Conservation (phyloP, 2,113 vertebrate genomes). For the Pyxicephalus adspersus region DNA sequence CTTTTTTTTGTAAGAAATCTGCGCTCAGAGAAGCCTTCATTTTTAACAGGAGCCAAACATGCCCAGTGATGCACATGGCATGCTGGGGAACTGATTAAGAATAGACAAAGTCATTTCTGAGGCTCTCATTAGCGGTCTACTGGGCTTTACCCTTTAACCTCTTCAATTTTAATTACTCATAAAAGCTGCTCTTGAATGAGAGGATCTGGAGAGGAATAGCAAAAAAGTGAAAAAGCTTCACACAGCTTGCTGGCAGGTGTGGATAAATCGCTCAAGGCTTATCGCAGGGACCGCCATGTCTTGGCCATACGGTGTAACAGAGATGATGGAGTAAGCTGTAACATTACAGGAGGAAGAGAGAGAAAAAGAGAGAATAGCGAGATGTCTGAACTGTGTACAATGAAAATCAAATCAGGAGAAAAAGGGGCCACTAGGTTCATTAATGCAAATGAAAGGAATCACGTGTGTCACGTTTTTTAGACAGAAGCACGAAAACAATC, state of each 20-base stretch:
- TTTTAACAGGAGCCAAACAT: constrained; percentile 59
- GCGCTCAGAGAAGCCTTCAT: constrained; percentile 50
- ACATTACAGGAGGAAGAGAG: background rate
- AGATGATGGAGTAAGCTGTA: background rate
- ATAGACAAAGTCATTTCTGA: constrained; percentile 13
- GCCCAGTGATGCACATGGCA: constrained; percentile 63
- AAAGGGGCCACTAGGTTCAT: too few relatives aligned
- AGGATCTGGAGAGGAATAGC: background rate
- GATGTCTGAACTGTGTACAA: too few relatives aligned
- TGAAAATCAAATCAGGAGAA: background rate
- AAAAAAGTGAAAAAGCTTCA: background rate
- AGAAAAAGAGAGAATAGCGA: background rate
- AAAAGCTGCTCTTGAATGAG: background rate
- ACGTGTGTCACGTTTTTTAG: too few relatives aligned
- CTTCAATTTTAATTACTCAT: constrained; percentile 71
- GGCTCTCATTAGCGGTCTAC: constrained; percentile 63
- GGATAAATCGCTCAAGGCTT: background rate
- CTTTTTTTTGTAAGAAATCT: constrained; percentile 57
- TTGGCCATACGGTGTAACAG: background rate
- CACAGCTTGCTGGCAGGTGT: background rate
- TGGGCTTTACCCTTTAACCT: constrained; percentile 67
- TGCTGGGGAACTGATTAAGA: constrained; percentile 52
- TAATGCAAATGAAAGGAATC: too few relatives aligned
- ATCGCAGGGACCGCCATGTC: background rate
- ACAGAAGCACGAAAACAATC: too few relatives aligned